Base-by-base conservation (phyloP, 2,113 vertebrate genomes). In the Carassius carassius region DNA sequence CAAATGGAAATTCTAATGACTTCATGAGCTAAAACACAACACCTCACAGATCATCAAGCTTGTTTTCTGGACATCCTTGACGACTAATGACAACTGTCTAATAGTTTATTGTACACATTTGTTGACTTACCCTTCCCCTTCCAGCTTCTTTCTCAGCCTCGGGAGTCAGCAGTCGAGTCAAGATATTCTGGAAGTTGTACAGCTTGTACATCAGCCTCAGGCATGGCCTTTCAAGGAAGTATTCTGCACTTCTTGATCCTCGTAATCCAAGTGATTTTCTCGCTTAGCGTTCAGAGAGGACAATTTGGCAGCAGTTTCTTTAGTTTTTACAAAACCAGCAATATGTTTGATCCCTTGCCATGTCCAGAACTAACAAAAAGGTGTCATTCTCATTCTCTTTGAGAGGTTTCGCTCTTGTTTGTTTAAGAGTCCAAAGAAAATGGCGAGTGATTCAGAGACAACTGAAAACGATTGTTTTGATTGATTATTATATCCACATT, bases 41-140 rank as follows among this genome's bases (percentile, higher is more conserved):
- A 76, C 74, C 47, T 32, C 74, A 54, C 44, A 76, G 44, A 19
- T 76, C 44, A 54, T 54, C 14, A 25, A 32, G 49, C 16, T 75
- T 75, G 72, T 75, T 49, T 74, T 75, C 44, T 49, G 72, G 72
- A 44, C 12, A 41, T 73, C 51, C 17, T 58, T 32, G 25, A 6
- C n/a, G 21, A 62, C 56, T 79, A 23, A 37, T 79, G 54, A 62
- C 21, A 23, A 58, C 56, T 44, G 60, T 81, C 17, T 9, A 14
- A 81, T 76, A 12, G 23, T 69, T 69, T 69, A 32, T 81, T 79
- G 23, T 10, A 14, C 56, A 23, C 56, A 23, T 29, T 29, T 25
- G 41, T 16, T 63, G 78, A 92, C 93, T 93, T 92, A 94, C 94
- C 93, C 87, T 91, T 77, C 91, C 87, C 92, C 91, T 90, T 89